Percentiles rank a stretch among this genome's conserved stretches.
These are phyloP conservation scores for Drosophila barbarae DNA, from an alignment of 2,888 invertebrate genomes.

Conservation along the genomic window DNA sequence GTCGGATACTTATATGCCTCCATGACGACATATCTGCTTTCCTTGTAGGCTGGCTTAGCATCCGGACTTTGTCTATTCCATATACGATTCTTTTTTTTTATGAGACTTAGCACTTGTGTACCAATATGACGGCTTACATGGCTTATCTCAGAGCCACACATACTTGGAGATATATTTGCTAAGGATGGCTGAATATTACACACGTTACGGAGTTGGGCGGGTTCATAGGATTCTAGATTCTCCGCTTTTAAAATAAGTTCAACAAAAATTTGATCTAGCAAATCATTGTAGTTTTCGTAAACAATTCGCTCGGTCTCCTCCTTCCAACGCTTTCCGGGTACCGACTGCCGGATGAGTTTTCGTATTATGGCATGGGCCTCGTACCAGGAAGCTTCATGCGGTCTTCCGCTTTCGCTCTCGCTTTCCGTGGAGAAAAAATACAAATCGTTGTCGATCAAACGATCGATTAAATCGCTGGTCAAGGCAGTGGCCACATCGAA, in stretches of 20 bases:
- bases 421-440: conserved; percentile 64
- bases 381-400: conserved; percentile 16
- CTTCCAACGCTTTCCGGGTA: conserved; percentile 74
- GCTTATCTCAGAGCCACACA: neutral
- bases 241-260: conserved; percentile 23
- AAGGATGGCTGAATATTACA: neutral
- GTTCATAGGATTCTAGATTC: neutral
- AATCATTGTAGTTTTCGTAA: conserved; percentile 56
- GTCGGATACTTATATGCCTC: neutral
- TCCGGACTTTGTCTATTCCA: rapidly evolving
- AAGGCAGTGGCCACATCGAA: conserved; percentile 59
- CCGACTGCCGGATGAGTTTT: conserved; percentile 68
- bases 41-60: neutral
- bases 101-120: neutral
- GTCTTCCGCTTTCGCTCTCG: conserved; percentile 32
- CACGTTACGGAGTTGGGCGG: rapidly evolving
- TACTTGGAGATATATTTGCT: too few species aligned
- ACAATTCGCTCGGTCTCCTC: conserved; percentile 61
- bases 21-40: neutral
- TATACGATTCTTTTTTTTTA: neutral
- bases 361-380: conserved; percentile 72
- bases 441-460: conserved; percentile 70
- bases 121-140: neutral
- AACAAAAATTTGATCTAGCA: conserved; percentile 64
- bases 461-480: conserved; percentile 66